Conservation (phyloP, 2,113 vertebrate species). For the Phaethon lepturus region DNA sequence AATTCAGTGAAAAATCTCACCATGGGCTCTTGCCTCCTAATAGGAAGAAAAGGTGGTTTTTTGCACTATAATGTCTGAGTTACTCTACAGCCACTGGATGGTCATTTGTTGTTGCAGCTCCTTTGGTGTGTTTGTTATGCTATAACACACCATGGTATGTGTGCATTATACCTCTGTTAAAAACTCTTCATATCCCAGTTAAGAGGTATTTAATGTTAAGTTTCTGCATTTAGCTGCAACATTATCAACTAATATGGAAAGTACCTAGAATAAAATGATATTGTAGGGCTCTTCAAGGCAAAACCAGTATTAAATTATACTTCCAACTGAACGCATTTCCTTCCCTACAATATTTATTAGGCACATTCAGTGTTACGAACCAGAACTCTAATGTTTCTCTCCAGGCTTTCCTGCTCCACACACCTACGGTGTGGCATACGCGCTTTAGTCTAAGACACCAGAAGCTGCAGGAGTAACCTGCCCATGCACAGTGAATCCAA, state of each 20-base stretch:
- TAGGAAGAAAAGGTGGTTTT: not conserved
- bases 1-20: not conserved
- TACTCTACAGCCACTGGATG: not conserved
- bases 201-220: not conserved
- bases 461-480: not conserved
- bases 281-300: not conserved
- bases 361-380: not conserved
- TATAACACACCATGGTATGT: accelerated
- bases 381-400: not conserved
- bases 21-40: not conserved
- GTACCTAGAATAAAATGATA: not conserved
- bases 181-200: not conserved
- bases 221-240: not conserved
- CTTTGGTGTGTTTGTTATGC: not conserved
- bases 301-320: not conserved
- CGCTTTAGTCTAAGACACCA: not conserved
- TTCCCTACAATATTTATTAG: conserved; percentile 26
- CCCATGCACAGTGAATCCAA: not conserved
- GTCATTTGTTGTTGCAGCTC: not conserved
- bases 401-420: not conserved
- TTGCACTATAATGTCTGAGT: not conserved
- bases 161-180: not conserved
- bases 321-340: not conserved
- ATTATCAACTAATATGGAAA: not conserved
- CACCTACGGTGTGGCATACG: accelerated